Evolutionary conservation across 2,113 vertebrate genomes (phyloP), one percentile per base, ranked within the genome.

Genomic region (Megaceryle torquata): DNA sequence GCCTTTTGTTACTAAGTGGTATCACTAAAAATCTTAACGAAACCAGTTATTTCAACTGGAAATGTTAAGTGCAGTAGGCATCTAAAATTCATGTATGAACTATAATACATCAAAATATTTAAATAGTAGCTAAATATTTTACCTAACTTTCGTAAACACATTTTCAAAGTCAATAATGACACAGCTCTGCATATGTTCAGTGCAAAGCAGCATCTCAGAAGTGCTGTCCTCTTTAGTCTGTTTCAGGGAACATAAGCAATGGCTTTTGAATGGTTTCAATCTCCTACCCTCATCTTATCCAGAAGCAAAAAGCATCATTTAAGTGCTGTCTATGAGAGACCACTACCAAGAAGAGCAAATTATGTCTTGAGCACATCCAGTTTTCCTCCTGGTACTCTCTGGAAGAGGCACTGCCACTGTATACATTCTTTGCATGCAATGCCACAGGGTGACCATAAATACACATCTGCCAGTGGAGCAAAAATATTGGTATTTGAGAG

Each of bases 61-160:
- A 91, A 64, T 72, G 61, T 72, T 93, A 88, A 80, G 71, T 80
- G 68, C 70, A 82, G 79, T 18, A 95, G 69, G 68, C 86, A 89
- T 61, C 65, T 92, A 75, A 86, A 95, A 82, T 82, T 50, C 13
- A 0, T 29, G 5, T 53, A 76, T 43, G 53, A 84, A 26, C 56
- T 84, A 48, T 75, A 90, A 87, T 35, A 79, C n/a, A 82, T 89
- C 65, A 88, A 86, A 84, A 81, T 54, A 94, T 78, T 92, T 94
- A 86, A 90, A 92, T 39, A 91, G 39, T 86, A 68, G 93, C 65
- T 91, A 92, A 91, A 86, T 88, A 76, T 93, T 93, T 94, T 87
- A 82, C 57, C 67, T 81, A 82, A 39, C 41, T 39, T 71, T 65
- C 82, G 48, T 60, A 91, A 91, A 92, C 77, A 87, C 31, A 1